Percentiles rank a stretch among this genome's conserved stretches.
These are phyloP conservation scores for Parambassis ranga DNA, from an alignment of 2,797 vertebrate species.

Conservation along the genomic window DNA sequence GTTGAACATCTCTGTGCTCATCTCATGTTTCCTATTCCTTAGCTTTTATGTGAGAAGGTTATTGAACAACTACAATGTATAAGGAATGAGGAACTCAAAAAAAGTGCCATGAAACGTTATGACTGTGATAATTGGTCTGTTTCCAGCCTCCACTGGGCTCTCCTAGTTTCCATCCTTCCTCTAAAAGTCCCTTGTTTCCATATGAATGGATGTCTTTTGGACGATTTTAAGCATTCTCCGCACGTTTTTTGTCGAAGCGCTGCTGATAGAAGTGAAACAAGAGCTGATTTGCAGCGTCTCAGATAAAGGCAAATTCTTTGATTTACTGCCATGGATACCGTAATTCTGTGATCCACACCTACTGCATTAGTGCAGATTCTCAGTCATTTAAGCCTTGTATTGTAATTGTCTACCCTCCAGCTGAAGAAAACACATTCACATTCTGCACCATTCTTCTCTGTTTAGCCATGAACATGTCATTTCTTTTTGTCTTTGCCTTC, in stretches of 20 bases:
- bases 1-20: constrained; percentile 29
- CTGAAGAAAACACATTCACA: constrained; percentile 52
- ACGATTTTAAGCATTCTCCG: constrained; percentile 19
- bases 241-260: constrained; percentile 43
- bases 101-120: constrained; percentile 26
- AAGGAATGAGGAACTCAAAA: background rate
- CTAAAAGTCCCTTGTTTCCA: background rate
- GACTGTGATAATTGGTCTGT: constrained; percentile 14
- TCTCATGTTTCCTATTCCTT: background rate
- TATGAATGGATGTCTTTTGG: constrained; percentile 15
- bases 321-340: constrained; percentile 41
- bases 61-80: constrained; percentile 32
- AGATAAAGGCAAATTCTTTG: constrained; percentile 46
- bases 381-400: constrained; percentile 48
- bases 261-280: constrained; percentile 15
- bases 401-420: constrained; percentile 50
- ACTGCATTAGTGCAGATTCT: constrained; percentile 38
- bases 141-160: constrained; percentile 7
- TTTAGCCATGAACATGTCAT: constrained; percentile 61
- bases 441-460: constrained; percentile 50
- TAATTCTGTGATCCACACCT: constrained; percentile 46
- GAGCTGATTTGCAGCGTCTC: constrained; percentile 17
- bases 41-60: constrained; percentile 4
- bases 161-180: background rate
- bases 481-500: constrained; percentile 61